Percentiles rank a stretch among this genome's conserved stretches.
Evolutionary conservation across 2,888 invertebrate genomes (phyloP).

Genomic region (Dendrolimus pini): DNA sequence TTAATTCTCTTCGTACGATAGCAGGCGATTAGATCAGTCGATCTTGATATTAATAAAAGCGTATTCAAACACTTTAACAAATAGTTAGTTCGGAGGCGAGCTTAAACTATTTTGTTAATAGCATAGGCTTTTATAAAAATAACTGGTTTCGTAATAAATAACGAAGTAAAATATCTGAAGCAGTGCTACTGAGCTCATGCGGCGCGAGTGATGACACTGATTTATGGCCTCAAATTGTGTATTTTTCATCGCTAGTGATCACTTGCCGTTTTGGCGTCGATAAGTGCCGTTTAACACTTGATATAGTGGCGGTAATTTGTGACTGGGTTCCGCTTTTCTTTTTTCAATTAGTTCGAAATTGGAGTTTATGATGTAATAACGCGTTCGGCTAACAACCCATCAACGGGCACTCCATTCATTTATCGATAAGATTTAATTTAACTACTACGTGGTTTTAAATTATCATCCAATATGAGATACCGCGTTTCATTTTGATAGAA

Average conservation of each 20-base stretch:
- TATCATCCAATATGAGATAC: slow-evolving; percentile 25
- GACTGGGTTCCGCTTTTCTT: slow-evolving; percentile 55
- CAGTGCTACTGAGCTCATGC: slow-evolving; percentile 43
- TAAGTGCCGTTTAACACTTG: slow-evolving; percentile 75
- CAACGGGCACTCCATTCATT: slow-evolving; percentile 30
- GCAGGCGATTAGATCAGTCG: too few relatives aligned
- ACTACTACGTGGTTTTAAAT: slow-evolving; percentile 25
- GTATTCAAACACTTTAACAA: neutral
- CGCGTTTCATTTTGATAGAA: slow-evolving; percentile 18
- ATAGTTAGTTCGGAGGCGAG: neutral
- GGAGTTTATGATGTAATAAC: slow-evolving; percentile 56
- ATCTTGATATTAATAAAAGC: too few relatives aligned
- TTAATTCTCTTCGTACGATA: too few relatives aligned
- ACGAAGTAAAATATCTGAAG: slow-evolving; percentile 50
- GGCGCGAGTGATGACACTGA: slow-evolving; percentile 43
- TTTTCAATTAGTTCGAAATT: slow-evolving; percentile 72
- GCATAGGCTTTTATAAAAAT: slow-evolving; percentile 35
- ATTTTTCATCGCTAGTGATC: slow-evolving; percentile 68
- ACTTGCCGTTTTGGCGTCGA: slow-evolving; percentile 64
- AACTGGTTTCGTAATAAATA: slow-evolving; percentile 60
- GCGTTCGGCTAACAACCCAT: slow-evolving; percentile 38
- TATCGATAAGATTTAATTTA: slow-evolving; percentile 35
- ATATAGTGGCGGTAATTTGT: slow-evolving; percentile 75
- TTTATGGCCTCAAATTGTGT: slow-evolving; percentile 73
- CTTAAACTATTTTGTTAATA: neutral